Conservation (phyloP, 2,113 vertebrate genomes). For the Ophthalmolycus amberensis region DNA sequence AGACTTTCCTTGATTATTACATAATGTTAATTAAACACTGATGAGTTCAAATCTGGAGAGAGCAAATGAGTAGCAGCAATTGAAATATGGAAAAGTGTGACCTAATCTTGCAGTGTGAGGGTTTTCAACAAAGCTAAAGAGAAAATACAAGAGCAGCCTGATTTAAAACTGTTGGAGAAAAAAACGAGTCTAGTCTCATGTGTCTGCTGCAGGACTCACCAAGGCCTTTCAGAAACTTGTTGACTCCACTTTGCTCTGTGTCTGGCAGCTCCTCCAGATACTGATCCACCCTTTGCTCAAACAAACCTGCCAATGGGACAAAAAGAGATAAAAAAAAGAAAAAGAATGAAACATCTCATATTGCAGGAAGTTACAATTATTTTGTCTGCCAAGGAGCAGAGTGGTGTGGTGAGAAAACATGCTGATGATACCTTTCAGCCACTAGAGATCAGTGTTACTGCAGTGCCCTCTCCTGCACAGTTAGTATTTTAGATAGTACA, state of each 20-base stretch:
- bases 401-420: conserved; percentile 12
- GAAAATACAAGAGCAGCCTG: conserved; percentile 8
- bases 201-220: conserved; percentile 84
- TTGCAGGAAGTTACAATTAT: conserved; percentile 13
- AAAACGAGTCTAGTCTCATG: not conserved
- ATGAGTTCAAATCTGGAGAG: not conserved
- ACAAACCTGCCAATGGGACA: conserved; percentile 86
- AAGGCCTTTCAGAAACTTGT: conserved; percentile 97
- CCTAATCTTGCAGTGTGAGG: not conserved
- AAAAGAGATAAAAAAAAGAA: conserved; percentile 23
- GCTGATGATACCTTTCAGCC: conserved; percentile 39
- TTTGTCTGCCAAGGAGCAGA: conserved; percentile 15
- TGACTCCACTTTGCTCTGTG: conserved; percentile 97
- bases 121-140: not conserved
- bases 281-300: conserved; percentile 96
- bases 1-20: not conserved
- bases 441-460: conserved; percentile 72
- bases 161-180: not conserved
- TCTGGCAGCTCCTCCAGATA: conserved; percentile 97
- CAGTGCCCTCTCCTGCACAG: conserved; percentile 21
- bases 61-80: not conserved
- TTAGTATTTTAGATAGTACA: not conserved
- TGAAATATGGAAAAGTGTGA: not conserved
- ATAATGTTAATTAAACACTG: not conserved
- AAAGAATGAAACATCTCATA: conserved; percentile 9